Percentiles rank a stretch among this genome's conserved stretches.
These are phyloP conservation scores for Drosophila parvula DNA, from an alignment of 1,140 invertebrate genomes.

Conservation along the genomic window DNA sequence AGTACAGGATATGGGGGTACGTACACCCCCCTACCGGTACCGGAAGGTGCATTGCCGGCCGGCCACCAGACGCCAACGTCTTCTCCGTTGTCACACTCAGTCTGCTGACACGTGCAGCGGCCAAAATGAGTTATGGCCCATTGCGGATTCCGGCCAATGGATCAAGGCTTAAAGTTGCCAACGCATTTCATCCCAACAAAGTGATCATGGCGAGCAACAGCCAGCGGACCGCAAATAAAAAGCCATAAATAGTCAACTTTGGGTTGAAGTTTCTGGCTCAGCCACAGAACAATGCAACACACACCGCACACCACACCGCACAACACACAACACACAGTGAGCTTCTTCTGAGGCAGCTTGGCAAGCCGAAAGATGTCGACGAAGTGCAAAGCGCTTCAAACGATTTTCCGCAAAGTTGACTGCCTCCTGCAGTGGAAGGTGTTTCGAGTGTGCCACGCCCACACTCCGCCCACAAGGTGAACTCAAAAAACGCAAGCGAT, in stretches of 20 bases:
- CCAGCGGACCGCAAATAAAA: conserved; percentile 47
- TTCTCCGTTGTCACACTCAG: conserved; percentile 64
- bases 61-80: conserved; percentile 47
- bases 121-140: conserved; percentile 64
- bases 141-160: conserved; percentile 27
- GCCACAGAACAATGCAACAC: conserved; percentile 62
- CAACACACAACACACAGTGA: conserved; percentile 5
- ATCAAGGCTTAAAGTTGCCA: conserved; percentile 45
- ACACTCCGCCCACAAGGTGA: conserved; percentile 1
- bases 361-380: conserved; percentile 73
- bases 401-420: conserved; percentile 82
- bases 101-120: conserved; percentile 60
- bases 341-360: conserved; percentile 53
- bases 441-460: conserved; percentile 56
- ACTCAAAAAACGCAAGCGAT: neutral
- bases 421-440: conserved; percentile 78
- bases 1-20: no score
- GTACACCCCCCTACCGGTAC: conserved; percentile 10
- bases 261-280: conserved; percentile 58
- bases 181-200: conserved; percentile 9
- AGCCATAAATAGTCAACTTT: conserved; percentile 57
- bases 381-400: conserved; percentile 82
- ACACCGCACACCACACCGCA: conserved; percentile 18
- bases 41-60: conserved; percentile 58
- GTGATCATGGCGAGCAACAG: conserved; percentile 25